Evolutionary conservation across 1,140 invertebrate genomes (phyloP).

Genomic region (Diabrotica virgifera): DNA sequence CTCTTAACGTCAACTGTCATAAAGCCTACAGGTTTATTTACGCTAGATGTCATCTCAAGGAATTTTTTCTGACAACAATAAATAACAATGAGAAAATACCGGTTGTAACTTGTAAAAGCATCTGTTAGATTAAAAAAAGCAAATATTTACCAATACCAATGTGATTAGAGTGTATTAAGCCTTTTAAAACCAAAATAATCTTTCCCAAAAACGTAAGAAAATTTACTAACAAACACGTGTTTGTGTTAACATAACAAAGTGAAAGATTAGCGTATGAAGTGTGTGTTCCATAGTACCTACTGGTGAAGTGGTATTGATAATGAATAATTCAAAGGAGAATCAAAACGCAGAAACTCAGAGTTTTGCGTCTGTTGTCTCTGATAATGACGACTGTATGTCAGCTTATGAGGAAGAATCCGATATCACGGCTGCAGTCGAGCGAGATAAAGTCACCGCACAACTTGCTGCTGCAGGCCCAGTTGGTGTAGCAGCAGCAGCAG

Average conservation of each 20-base stretch:
- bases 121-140: no score
- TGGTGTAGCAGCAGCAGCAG: conserved; percentile 93
- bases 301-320: conserved; percentile 46
- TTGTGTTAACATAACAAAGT: conserved; percentile 48
- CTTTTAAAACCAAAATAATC: conserved; percentile 26
- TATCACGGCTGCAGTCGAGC: conserved; percentile 75
- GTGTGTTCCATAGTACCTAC: conserved; percentile 37
- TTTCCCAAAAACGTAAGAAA: conserved; percentile 31
- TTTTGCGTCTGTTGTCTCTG: conserved; percentile 65
- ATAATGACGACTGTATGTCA: conserved; percentile 72
- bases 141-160: conserved; percentile 40
- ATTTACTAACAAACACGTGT: conserved; percentile 42
- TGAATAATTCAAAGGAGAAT: conserved; percentile 60
- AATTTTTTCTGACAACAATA: no score
- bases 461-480: conserved; percentile 91
- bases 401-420: conserved; percentile 71
- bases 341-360: conserved; percentile 54
- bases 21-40: no score
- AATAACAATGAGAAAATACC: no score
- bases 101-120: no score
- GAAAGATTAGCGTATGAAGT: conserved; percentile 66
- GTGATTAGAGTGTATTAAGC: conserved; percentile 37
- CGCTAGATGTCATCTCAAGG: no score
- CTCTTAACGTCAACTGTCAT: no score
- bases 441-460: conserved; percentile 93